Conservation (phyloP, 2,113 vertebrate species). For the Syngnathus scovelli region DNA sequence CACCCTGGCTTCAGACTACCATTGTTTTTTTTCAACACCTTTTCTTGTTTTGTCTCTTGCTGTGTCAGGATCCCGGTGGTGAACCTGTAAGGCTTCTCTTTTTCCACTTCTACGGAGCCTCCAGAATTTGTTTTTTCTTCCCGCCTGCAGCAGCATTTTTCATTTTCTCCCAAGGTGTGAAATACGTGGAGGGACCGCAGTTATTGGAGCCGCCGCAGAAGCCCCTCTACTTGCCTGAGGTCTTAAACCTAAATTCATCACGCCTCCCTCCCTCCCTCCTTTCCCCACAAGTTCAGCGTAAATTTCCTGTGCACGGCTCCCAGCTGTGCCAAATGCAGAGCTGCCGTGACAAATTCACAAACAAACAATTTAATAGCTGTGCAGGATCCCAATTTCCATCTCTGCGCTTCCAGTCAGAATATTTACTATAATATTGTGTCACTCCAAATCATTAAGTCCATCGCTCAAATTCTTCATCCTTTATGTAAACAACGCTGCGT, state of each 20-base stretch:
- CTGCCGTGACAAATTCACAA: constrained; percentile 55
- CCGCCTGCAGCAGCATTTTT: constrained; percentile 25
- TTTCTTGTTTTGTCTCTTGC: constrained; percentile 50
- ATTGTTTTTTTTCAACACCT: background rate
- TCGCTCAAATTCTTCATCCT: too few species aligned
- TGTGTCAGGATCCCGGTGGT: constrained; percentile 75
- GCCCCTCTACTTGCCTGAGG: constrained; percentile 46
- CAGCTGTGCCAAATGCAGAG: constrained; percentile 38
- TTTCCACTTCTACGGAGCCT: constrained; percentile 46
- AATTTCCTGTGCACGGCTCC: constrained; percentile 42
- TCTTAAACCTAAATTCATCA: constrained; percentile 38
- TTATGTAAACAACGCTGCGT: too few species aligned
- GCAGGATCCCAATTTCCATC: constrained; percentile 40
- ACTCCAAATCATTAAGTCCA: too few species aligned
- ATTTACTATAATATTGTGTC: background rate
- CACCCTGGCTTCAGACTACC: constrained; percentile 14
- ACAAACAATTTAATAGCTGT: constrained; percentile 55
- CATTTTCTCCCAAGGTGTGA: constrained; percentile 63
- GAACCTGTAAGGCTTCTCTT: constrained; percentile 72
- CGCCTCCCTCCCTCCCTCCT: constrained; percentile 10
- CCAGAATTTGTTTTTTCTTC: background rate
- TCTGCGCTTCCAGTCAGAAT: constrained; percentile 30
- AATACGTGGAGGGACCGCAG: constrained; percentile 61
- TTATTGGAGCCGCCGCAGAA: constrained; percentile 46
- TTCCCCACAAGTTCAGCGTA: constrained; percentile 21